phyloP scores from a whole-genome alignment of 2,797 vertebrate species.

The Melanotaenia maccullochi region DNA sequence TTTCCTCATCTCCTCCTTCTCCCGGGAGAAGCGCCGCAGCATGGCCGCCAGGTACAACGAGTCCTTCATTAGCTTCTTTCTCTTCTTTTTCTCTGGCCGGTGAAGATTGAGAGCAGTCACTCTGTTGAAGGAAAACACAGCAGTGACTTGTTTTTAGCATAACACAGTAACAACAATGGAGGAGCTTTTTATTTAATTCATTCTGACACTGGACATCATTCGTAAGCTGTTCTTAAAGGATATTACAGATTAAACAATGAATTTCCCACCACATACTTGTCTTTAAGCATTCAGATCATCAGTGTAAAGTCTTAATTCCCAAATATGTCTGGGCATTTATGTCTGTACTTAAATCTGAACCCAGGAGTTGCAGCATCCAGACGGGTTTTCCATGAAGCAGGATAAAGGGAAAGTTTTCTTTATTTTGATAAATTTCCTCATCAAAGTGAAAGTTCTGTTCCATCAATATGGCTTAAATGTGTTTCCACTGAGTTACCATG shows the following conservation, averaged over 20 bases:
- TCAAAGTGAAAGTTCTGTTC: too few relatives aligned
- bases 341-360: too few relatives aligned
- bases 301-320: neutral
- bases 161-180: neutral
- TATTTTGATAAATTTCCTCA: too few relatives aligned
- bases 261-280: too few relatives aligned
- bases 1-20: slow-evolving; percentile 92
- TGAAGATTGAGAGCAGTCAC: slow-evolving; percentile 83
- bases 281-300: neutral
- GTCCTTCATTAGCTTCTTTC: slow-evolving; percentile 95
- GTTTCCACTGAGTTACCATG: too few relatives aligned
- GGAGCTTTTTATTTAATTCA: neutral
- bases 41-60: slow-evolving; percentile 93
- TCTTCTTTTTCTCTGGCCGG: slow-evolving; percentile 94
- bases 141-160: neutral
- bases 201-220: neutral
- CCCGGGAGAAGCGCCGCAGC: slow-evolving; percentile 93
- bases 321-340: too few relatives aligned
- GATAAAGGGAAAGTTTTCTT: too few relatives aligned
- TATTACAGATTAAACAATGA: too few relatives aligned
- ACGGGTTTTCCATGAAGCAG: too few relatives aligned
- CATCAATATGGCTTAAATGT: too few relatives aligned
- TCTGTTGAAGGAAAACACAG: slow-evolving; percentile 72
- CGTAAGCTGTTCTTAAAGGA: too few relatives aligned
- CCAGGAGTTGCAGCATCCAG: too few relatives aligned